Evolutionary conservation across 2,797 vertebrate genomes (phyloP).

Genomic region (Hyperoplus lanceolatus): DNA sequence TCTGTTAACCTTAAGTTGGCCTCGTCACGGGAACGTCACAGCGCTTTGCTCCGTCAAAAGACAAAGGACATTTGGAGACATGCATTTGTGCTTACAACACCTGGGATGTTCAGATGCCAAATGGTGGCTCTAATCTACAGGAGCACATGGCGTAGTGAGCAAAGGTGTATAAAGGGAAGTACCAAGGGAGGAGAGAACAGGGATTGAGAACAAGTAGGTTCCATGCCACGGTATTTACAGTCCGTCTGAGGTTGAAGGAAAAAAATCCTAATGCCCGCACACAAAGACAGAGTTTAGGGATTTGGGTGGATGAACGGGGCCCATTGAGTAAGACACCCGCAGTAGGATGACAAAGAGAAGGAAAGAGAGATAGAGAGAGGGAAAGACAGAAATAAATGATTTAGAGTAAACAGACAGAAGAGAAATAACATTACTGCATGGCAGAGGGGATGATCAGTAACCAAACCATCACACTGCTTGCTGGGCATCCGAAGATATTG

Average conservation of each 20-base stretch:
- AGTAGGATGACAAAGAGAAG: constrained; percentile 4
- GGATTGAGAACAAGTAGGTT: constrained; percentile 58
- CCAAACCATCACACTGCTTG: not conserved
- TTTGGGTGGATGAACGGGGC: constrained; percentile 48
- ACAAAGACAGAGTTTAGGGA: constrained; percentile 52
- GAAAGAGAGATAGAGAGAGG: not conserved
- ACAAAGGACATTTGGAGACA: constrained; percentile 64
- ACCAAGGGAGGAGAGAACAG: constrained; percentile 34
- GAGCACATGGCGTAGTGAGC: constrained; percentile 49
- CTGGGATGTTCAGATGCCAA: constrained; percentile 48
- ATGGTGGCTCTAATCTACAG: constrained; percentile 68
- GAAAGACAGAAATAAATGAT: not conserved
- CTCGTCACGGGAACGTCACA: constrained; percentile 49
- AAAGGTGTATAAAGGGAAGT: constrained; percentile 54
- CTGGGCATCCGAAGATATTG: not conserved
- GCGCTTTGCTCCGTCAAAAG: constrained; percentile 37
- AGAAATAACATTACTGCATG: not conserved
- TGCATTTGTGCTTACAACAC: constrained; percentile 52
- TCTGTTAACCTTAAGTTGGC: constrained; percentile 62
- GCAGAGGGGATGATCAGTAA: not conserved
- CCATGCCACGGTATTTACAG: constrained; percentile 64
- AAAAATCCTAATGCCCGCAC: constrained; percentile 35
- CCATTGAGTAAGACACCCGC: constrained; percentile 37
- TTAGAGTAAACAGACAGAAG: constrained; percentile 5
- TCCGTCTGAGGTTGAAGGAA: constrained; percentile 54